Evolutionary conservation across 2,113 vertebrate species (phyloP).

Genomic region (Lophotis ruficrista): DNA sequence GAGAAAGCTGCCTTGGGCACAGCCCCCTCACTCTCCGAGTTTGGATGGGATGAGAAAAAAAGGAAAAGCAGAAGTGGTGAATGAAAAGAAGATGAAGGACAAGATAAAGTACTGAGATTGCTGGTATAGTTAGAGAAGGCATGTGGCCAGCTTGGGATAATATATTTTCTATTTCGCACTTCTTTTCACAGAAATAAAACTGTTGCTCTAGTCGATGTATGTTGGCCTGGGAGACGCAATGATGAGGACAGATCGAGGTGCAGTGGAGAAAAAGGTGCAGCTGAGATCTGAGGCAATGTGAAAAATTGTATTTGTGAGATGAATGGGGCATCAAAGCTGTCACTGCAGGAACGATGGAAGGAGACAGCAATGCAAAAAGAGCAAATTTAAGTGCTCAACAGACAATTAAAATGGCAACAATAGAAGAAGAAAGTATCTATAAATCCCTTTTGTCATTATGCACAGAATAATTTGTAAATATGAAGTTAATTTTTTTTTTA

Average conservation of each 20-base stretch:
- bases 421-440: background rate
- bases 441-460: background rate
- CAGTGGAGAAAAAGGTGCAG: background rate
- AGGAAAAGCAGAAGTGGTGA: background rate
- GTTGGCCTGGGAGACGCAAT: rapidly evolving
- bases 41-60: background rate
- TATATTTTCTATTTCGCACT: background rate
- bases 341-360: background rate
- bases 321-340: background rate
- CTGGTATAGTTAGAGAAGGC: background rate
- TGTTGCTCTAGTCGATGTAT: background rate
- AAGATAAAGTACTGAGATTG: background rate
- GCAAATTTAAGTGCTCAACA: background rate
- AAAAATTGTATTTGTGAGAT: background rate
- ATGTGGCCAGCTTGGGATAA: background rate
- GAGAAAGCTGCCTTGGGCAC: background rate
- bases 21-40: background rate
- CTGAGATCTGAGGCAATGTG: background rate
- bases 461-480: slow-evolving; percentile 27
- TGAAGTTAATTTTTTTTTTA: background rate
- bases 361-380: background rate
- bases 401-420: background rate
- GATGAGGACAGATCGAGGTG: rapidly evolving
- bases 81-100: background rate
- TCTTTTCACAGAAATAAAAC: background rate